phyloP scores from a whole-genome alignment of 1,140 invertebrate species.

The Drosophila kepulauana region DNA sequence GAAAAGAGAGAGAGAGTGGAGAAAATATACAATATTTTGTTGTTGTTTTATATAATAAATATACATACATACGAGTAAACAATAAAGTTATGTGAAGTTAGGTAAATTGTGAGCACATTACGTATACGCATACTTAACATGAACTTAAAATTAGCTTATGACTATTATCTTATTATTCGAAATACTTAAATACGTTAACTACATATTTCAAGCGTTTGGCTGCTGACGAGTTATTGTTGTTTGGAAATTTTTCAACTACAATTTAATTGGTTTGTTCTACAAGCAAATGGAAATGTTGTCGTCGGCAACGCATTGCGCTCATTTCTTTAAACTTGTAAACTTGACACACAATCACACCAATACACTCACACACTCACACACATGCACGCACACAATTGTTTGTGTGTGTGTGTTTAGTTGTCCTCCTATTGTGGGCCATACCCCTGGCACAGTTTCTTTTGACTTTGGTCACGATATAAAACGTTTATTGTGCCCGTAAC shows the following conservation, averaged over 20 bases:
- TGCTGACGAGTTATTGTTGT: neutral
- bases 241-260: neutral
- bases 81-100: conserved; percentile 14
- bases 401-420: conserved; percentile 1
- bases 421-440: conserved; percentile 69
- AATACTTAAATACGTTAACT: conserved; percentile 1
- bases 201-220: conserved; percentile 3
- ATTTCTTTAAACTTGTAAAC: conserved; percentile 48
- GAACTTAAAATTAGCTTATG: conserved; percentile 1
- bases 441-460: conserved; percentile 82
- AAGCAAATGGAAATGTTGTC: conserved; percentile 15
- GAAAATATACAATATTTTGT: conserved; percentile 37
- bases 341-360: conserved; percentile 35
- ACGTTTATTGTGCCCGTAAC: conserved; percentile 76
- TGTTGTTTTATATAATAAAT: conserved; percentile 10
- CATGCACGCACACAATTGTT: conserved; percentile 31
- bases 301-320: conserved; percentile 28
- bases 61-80: conserved; percentile 11
- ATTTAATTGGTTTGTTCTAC: conserved; percentile 31
- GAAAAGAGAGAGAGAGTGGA: conserved; percentile 50
- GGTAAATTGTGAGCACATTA: conserved; percentile 2
- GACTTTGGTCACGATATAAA: conserved; percentile 82
- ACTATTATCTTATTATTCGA: too few relatives aligned
- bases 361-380: conserved; percentile 16
- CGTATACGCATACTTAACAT: conserved; percentile 14